Conservation (phyloP, 1,140 invertebrate genomes). For the Drosophila lacertosa region DNA sequence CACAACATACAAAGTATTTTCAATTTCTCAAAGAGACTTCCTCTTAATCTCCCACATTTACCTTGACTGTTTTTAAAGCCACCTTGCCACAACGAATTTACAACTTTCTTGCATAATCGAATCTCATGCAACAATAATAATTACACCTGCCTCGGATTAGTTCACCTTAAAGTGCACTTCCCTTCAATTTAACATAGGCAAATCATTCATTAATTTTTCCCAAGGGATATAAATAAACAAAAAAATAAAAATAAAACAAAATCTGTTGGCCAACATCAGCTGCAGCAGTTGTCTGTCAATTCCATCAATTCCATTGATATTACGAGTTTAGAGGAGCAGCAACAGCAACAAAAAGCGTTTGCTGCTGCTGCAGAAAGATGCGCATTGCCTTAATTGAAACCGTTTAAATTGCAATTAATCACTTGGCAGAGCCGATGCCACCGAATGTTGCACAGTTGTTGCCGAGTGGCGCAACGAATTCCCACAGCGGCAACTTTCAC, state of each 20-base stretch:
- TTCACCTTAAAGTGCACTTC: conserved; percentile 19
- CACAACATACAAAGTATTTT: too few relatives aligned
- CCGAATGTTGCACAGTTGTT: conserved; percentile 79
- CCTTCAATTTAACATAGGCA: conserved; percentile 7
- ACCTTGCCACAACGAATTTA: background rate
- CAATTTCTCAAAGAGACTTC: too few relatives aligned
- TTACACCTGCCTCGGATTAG: background rate
- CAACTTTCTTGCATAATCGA: background rate
- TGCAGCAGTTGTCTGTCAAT: conserved; percentile 41
- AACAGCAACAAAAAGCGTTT: conserved; percentile 14
- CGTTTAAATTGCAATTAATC: conserved; percentile 84
- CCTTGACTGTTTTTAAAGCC: background rate
- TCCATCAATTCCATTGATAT: conserved; percentile 53
- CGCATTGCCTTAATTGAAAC: conserved; percentile 83
- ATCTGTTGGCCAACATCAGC: conserved; percentile 13
- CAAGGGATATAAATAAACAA: conserved; percentile 1
- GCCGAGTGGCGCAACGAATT: conserved; percentile 78
- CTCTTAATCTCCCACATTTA: too few relatives aligned
- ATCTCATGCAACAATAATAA: background rate
- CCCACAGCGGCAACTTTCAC: conserved; percentile 19
- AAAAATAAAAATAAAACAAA: too few relatives aligned
- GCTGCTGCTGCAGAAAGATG: conserved; percentile 69
- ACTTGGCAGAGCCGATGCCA: conserved; percentile 50
- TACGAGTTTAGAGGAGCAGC: background rate
- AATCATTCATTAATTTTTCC: conserved; percentile 21